A percentile compares a stretch with the other conserved stretches of the same genome.
phyloP scores from a whole-genome alignment of 2,888 invertebrate genomes.

The Priocnemis perturbator region DNA sequence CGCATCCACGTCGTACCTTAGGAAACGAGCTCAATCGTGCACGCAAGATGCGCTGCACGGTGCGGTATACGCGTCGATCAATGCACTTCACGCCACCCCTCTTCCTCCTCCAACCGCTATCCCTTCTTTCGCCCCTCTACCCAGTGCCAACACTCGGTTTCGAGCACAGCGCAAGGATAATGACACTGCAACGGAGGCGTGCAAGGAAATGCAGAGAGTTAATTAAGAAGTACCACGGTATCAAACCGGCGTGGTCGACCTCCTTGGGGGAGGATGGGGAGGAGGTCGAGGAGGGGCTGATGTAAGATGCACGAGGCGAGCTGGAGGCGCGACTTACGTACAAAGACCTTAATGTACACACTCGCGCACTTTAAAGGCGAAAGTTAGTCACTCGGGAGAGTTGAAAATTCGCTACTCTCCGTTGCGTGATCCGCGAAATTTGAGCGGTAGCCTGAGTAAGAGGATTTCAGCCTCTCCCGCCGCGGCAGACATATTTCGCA shows the following conservation, averaged over 20 bases:
- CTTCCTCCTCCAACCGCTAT: neutral
- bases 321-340: slow-evolving; percentile 40
- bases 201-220: slow-evolving; percentile 57
- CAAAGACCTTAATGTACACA: slow-evolving; percentile 61
- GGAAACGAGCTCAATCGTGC: slow-evolving; percentile 12
- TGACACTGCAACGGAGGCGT: slow-evolving; percentile 49
- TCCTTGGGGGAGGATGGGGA: neutral
- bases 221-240: slow-evolving; percentile 57
- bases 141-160: slow-evolving; percentile 32
- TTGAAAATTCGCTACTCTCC: slow-evolving; percentile 52
- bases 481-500: neutral
- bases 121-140: slow-evolving; percentile 9
- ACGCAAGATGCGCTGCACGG: slow-evolving; percentile 1
- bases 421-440: slow-evolving; percentile 42
- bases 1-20: neutral
- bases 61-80: slow-evolving; percentile 24
- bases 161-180: slow-evolving; percentile 39
- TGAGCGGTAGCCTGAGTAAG: slow-evolving; percentile 29
- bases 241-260: slow-evolving; percentile 38
- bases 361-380: slow-evolving; percentile 56
- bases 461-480: slow-evolving; percentile 28
- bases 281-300: slow-evolving; percentile 27
- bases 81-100: slow-evolving; percentile 25
- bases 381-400: slow-evolving; percentile 56
- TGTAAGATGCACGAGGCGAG: slow-evolving; percentile 53